Conservation (phyloP, 2,888 invertebrate species). For the Trypoxylon attenuatum region DNA sequence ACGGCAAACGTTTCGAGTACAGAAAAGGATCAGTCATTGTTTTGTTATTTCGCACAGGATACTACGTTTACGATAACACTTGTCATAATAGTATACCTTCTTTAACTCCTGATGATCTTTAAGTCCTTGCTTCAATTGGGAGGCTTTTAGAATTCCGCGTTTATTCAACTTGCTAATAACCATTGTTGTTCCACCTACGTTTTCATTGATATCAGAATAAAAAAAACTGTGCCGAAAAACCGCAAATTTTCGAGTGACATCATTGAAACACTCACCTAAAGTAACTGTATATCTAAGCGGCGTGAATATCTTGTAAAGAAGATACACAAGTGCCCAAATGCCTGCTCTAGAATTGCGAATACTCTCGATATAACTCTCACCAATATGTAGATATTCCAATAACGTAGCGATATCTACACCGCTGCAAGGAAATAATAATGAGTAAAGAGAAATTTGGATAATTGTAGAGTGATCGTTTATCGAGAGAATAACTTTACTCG, state of each 20-base stretch:
- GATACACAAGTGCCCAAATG: conserved; percentile 91
- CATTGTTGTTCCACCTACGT: conserved; percentile 87
- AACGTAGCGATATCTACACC: conserved; percentile 92
- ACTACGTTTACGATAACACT: too few species aligned
- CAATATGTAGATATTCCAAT: conserved; percentile 85
- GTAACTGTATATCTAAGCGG: conserved; percentile 95
- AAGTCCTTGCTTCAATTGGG: conserved; percentile 19
- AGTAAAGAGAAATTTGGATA: too few species aligned
- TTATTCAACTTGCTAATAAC: conserved; percentile 87
- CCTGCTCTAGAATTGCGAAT: conserved; percentile 89
- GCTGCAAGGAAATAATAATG: conserved; percentile 79
- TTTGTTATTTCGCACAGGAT: background rate
- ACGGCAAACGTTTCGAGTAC: conserved; percentile 29
- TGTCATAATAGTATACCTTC: conserved; percentile 21
- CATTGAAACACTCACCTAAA: conserved; percentile 79
- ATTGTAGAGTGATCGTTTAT: background rate
- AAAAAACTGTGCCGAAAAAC: background rate
- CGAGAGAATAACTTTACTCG: conserved; percentile 33
- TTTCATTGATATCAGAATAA: conserved; percentile 16
- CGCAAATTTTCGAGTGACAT: background rate
- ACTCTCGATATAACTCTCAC: conserved; percentile 86
- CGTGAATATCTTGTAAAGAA: conserved; percentile 94
- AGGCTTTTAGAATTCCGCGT: conserved; percentile 80
- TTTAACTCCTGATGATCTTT: conserved; percentile 15
- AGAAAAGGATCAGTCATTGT: conserved; percentile 3